Evolutionary conservation across 1,140 invertebrate genomes (phyloP), one percentile per base, ranked within the genome.

Genomic region (Lasioglossum albipes): DNA sequence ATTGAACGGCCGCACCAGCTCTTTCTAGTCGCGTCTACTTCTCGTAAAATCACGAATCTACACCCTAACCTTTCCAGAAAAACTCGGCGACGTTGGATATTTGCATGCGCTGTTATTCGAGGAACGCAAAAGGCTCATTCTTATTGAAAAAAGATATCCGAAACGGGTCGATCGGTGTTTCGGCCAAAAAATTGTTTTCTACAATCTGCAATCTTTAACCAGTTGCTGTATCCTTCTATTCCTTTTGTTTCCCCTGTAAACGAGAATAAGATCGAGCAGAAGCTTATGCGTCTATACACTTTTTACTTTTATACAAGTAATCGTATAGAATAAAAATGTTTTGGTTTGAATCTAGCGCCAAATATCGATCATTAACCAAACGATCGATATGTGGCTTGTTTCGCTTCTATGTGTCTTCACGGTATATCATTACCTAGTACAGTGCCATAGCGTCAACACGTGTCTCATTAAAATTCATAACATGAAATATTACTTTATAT

Each of bases 1-100:
- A 73, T 73, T 79, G 57, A 73, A 73, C 41, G 31, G 45, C 45
- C 57, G 6, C 62, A 65, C 42, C 12, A 20, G 18, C 22, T 73
- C 7, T 66, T 45, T 66, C 70, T 79, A 79, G 22, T 22, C 76
- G 27, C 76, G 61, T 42, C 22, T 52, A 65, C 6, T 52, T 18
- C 59, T 70, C 61, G 41, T 57, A 79, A 66, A 74, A 65, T 74
- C 62, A 20, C 13, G 13, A 45, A 66, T 66, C 49, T 59, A 74
- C 49, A 52, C 49, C 20, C 70, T 20, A 42, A 3, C 16, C 2
- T 64, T 42, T 52, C 13, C 49, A 16, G 0, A 13, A 36, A n/a
- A 59, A n/a, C n/a, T 20, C 13, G 9, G 20, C 42, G 68, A 62
- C 12, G 6, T 20, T 0, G 16, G 10, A 22, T 45, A 77, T 31